Percentiles rank a stretch among this genome's conserved stretches.
These are phyloP conservation scores for Pseudomugil gertrudae DNA, from an alignment of 2,797 vertebrate genomes.

Conservation along the genomic window DNA sequence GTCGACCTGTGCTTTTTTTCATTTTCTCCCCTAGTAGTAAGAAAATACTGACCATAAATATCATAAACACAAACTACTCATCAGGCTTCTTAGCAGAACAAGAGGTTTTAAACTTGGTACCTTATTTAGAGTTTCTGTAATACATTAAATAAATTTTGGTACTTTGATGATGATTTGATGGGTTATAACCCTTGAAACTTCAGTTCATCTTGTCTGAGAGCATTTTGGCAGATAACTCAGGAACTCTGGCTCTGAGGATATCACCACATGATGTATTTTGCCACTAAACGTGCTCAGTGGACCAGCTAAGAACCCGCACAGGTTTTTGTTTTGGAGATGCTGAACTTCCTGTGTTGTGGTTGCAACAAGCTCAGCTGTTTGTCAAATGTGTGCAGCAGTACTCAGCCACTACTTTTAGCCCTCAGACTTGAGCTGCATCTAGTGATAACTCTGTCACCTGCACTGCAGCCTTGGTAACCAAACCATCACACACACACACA, in stretches of 20 bases:
- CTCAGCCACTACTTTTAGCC: slow-evolving; percentile 74
- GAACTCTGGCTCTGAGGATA: slow-evolving; percentile 2
- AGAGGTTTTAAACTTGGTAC: slow-evolving; percentile 9
- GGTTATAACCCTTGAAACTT: slow-evolving; percentile 18
- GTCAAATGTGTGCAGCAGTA: slow-evolving; percentile 60
- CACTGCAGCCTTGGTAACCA: slow-evolving; percentile 59
- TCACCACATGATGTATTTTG: slow-evolving; percentile 14
- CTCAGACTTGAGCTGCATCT: slow-evolving; percentile 58
- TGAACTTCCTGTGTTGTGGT: slow-evolving; percentile 65
- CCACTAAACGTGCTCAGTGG: slow-evolving; percentile 21
- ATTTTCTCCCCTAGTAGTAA: slow-evolving; percentile 43
- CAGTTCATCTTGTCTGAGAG: slow-evolving; percentile 18
- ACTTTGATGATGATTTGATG: background rate
- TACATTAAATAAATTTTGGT: background rate
- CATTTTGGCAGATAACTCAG: slow-evolving; percentile 17
- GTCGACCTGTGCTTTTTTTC: slow-evolving; percentile 71
- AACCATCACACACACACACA: slow-evolving; percentile 61
- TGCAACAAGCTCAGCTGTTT: slow-evolving; percentile 76
- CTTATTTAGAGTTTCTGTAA: too few species aligned
- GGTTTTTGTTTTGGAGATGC: slow-evolving; percentile 73
- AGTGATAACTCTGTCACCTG: slow-evolving; percentile 73
- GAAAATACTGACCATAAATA: slow-evolving; percentile 39
- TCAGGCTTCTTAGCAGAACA: slow-evolving; percentile 57
- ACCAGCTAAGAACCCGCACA: slow-evolving; percentile 30
- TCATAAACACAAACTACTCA: slow-evolving; percentile 32